Percentiles rank a stretch among this genome's conserved stretches.
Evolutionary conservation across 1,140 invertebrate species (phyloP).

Genomic region (Drosophila sproati): DNA sequence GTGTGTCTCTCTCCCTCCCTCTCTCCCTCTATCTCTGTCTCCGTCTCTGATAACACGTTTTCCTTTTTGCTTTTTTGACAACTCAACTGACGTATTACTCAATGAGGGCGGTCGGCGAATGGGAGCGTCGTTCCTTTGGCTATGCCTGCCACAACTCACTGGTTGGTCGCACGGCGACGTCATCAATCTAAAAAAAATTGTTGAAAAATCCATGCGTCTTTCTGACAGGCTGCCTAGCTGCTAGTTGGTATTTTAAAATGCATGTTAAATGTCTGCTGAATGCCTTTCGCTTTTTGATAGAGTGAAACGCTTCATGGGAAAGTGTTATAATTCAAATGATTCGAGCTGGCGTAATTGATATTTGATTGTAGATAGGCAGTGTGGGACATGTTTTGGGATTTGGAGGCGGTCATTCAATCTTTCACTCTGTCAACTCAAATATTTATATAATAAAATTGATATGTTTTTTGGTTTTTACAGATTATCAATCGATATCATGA

Average conservation of each 20-base stretch:
- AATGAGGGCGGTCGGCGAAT: slow-evolving; percentile 27
- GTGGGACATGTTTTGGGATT: neutral
- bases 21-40: neutral
- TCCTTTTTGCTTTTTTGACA: slow-evolving; percentile 64
- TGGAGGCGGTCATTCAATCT: neutral
- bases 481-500: neutral
- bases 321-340: slow-evolving; percentile 78
- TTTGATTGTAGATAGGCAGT: slow-evolving; percentile 5
- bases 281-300: slow-evolving; percentile 75
- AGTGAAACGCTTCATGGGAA: slow-evolving; percentile 68
- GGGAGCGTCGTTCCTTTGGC: slow-evolving; percentile 52
- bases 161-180: slow-evolving; percentile 41
- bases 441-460: too few relatives aligned
- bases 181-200: slow-evolving; percentile 70
- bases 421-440: neutral
- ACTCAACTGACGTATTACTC: slow-evolving; percentile 78
- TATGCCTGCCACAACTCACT: slow-evolving; percentile 63
- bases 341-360: slow-evolving; percentile 60
- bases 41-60: slow-evolving; percentile 59
- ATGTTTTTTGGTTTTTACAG: neutral
- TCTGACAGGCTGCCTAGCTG: slow-evolving; percentile 1
- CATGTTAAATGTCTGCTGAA: slow-evolving; percentile 42
- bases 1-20: slow-evolving; percentile 34
- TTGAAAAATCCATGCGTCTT: slow-evolving; percentile 59
- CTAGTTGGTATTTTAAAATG: slow-evolving; percentile 65